Base-by-base conservation (phyloP, 2,888 invertebrate genomes). In the Plagiodera versicolora region DNA sequence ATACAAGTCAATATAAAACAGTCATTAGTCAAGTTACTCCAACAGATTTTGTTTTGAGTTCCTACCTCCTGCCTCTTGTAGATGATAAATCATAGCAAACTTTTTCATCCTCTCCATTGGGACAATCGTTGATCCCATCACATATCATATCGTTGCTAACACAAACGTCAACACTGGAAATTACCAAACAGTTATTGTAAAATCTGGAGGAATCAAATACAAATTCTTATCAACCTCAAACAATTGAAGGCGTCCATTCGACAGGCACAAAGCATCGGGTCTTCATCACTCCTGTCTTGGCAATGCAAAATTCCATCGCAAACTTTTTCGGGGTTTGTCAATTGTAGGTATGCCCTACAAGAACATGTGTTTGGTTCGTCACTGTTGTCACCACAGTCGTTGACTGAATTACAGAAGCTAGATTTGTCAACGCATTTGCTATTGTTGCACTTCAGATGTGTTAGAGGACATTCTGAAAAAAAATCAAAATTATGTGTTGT, bases 271-370 rank as follows among this genome's bases (percentile, higher is more conserved):
- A 83, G 76, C 66, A 81, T 78, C 0, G 88, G 86, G 64, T 85
- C 84, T 74, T 94, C 94, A 71, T 94, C 94, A 55, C 86, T 87
- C 67, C 88, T 87, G 73, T 94, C 92, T 65, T 84, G 80, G 72
- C 94, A 94, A 74, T 94, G 88, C 6, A 90, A 81, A 5, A 86
- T 81, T 0, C 91, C 91, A 73, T 94, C 91, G 74, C 94, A 94
- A 3, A 93, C 81, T 67, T 86, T 85, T 0, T 83, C 81, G 0
- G 91, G 89, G 72, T 85, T 83, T 0, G 89, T 87, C n/a, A 89
- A 81, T 67, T 85, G 82, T 57, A 92, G 79, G 73, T 89, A 91
- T 24, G 86, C 83, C 9, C 85, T 85, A 69, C 90, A 91, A 11
- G 83, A 85, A 57, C 88, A 87, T 11, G 80, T 79, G 0, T 77